Evolutionary conservation across 2,113 vertebrate species (phyloP).

Genomic region (Nymphicus hollandicus): DNA sequence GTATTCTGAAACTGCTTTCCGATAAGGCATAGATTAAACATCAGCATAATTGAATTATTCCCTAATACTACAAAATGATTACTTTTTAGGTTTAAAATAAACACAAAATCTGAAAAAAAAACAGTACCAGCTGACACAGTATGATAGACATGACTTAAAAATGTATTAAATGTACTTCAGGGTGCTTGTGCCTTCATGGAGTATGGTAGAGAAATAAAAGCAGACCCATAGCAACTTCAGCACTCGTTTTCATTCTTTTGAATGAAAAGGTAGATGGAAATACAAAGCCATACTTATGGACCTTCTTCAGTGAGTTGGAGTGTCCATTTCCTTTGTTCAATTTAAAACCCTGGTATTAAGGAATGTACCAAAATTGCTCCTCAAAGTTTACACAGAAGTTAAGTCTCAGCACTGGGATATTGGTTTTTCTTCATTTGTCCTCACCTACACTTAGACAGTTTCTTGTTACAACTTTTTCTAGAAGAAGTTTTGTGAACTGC

Average conservation of each 20-base stretch:
- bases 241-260: background rate
- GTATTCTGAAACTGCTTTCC: background rate
- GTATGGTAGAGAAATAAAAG: background rate
- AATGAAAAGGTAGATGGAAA: background rate
- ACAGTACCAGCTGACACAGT: background rate
- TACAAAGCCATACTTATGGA: background rate
- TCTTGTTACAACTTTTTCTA: background rate
- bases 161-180: background rate
- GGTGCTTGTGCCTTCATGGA: background rate
- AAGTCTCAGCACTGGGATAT: background rate
- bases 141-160: background rate
- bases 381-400: background rate
- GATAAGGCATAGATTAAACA: background rate
- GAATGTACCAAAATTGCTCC: background rate
- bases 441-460: background rate
- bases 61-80: background rate
- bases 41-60: background rate
- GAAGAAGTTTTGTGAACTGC: background rate
- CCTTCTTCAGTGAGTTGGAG: background rate
- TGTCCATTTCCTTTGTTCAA: background rate
- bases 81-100: background rate
- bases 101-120: background rate
- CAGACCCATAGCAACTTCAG: background rate
- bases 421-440: background rate
- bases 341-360: background rate